A percentile compares a stretch with the other conserved stretches of the same genome.
phyloP scores from a whole-genome alignment of 2,113 vertebrate species.

The Eleginops maclovinus region DNA sequence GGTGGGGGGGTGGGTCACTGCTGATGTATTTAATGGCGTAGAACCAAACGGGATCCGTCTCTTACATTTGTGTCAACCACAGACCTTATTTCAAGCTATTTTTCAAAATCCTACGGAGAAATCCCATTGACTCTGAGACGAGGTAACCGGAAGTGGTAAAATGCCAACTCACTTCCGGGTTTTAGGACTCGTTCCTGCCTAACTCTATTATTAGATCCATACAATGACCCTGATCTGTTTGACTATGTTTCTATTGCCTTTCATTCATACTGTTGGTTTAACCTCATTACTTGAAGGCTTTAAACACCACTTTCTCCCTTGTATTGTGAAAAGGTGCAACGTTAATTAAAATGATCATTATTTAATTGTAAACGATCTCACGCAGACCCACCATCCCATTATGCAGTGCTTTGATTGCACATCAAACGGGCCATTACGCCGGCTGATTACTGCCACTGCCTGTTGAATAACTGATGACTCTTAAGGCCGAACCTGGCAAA shows the following conservation, averaged over 20 bases:
- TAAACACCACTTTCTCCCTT: slow-evolving; percentile 6
- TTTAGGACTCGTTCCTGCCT: too few species aligned
- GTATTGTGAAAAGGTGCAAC: slow-evolving; percentile 3
- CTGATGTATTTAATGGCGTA: too few species aligned
- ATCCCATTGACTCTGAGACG: too few species aligned
- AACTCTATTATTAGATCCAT: not conserved
- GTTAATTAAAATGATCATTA: slow-evolving; percentile 28
- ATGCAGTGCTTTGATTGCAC: slow-evolving; percentile 49
- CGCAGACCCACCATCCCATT: slow-evolving; percentile 37
- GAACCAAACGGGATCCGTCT: too few species aligned
- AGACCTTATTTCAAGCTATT: too few species aligned
- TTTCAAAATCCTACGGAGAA: too few species aligned
- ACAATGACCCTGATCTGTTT: not conserved
- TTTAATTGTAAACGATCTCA: slow-evolving; percentile 52
- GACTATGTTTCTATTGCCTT: not conserved
- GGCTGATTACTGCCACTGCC: slow-evolving; percentile 60
- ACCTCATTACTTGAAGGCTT: slow-evolving; percentile 9
- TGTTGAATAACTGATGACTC: slow-evolving; percentile 64
- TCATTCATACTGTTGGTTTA: slow-evolving; percentile 1
- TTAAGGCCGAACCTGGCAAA: slow-evolving; percentile 46
- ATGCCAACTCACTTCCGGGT: too few species aligned
- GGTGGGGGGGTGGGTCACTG: too few species aligned
- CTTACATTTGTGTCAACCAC: too few species aligned
- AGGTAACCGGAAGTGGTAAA: too few species aligned
- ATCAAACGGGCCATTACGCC: slow-evolving; percentile 71